These are phyloP conservation scores for Polyergus mexicanus DNA, from an alignment of 1,140 invertebrate genomes.

Conservation along the genomic window DNA sequence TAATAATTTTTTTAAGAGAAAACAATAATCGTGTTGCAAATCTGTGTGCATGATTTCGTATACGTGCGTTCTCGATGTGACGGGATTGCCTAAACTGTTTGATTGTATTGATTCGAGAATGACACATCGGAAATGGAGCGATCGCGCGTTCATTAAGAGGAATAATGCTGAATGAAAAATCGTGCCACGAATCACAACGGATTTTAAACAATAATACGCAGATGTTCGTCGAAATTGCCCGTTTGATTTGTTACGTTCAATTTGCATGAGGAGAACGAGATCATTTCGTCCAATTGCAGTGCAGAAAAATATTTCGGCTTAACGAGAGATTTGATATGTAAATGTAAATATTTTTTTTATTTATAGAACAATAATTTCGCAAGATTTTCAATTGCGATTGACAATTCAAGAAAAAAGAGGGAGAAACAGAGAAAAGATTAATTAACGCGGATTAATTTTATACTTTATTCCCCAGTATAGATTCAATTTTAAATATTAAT, in stretches of 20 bases:
- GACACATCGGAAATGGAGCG: conserved; percentile 29
- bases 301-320: background rate
- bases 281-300: conserved; percentile 15
- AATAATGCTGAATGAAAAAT: conserved; percentile 42
- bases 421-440: background rate
- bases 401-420: background rate
- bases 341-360: conserved; percentile 20
- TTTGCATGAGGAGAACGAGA: conserved; percentile 24
- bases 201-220: conserved; percentile 46
- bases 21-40: background rate
- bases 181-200: conserved; percentile 21
- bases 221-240: conserved; percentile 19
- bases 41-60: background rate
- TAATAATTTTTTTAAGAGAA: background rate
- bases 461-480: too few species aligned
- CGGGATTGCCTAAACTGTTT: conserved; percentile 39
- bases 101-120: conserved; percentile 32
- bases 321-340: conserved; percentile 12
- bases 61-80: background rate
- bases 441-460: background rate
- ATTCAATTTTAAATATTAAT: too few species aligned
- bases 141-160: conserved; percentile 49
- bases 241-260: conserved; percentile 44
- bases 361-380: background rate
- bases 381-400: background rate